Conservation (phyloP, 2,888 invertebrate genomes). For the Lycia hirtaria region DNA sequence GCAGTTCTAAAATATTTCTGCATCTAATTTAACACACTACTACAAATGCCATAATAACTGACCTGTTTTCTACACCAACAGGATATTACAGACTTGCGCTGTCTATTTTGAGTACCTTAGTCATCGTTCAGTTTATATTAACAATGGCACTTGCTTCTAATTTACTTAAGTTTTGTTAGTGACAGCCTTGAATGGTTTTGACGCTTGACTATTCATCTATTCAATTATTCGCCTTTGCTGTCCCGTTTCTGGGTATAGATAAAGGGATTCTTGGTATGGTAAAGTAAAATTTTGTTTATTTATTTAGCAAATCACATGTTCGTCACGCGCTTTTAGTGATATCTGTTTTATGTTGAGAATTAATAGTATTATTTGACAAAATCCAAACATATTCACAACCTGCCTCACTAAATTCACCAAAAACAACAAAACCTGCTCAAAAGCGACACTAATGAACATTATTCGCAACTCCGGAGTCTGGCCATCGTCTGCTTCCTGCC, state of each 20-base stretch:
- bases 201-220: slow-evolving; percentile 2
- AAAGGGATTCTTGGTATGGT: neutral
- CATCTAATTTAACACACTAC: slow-evolving; percentile 44
- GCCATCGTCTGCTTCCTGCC: slow-evolving; percentile 42
- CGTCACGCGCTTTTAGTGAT: neutral
- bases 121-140: slow-evolving; percentile 52
- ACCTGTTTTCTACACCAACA: slow-evolving; percentile 60
- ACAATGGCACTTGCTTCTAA: slow-evolving; percentile 18
- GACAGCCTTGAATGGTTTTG: slow-evolving; percentile 9
- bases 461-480: slow-evolving; percentile 33
- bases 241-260: neutral
- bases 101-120: slow-evolving; percentile 57
- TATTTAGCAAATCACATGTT: neutral
- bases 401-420: slow-evolving; percentile 31
- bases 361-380: neutral
- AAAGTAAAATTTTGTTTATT: neutral
- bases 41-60: slow-evolving; percentile 61
- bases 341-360: neutral
- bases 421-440: slow-evolving; percentile 27
- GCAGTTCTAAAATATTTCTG: slow-evolving; percentile 19
- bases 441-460: slow-evolving; percentile 31
- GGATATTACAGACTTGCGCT: slow-evolving; percentile 54
- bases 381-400: slow-evolving; percentile 23
- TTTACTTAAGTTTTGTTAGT: slow-evolving; percentile 22
- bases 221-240: neutral